Evolutionary conservation across 2,888 invertebrate species (phyloP).

Genomic region (Drosophila buzzatii): DNA sequence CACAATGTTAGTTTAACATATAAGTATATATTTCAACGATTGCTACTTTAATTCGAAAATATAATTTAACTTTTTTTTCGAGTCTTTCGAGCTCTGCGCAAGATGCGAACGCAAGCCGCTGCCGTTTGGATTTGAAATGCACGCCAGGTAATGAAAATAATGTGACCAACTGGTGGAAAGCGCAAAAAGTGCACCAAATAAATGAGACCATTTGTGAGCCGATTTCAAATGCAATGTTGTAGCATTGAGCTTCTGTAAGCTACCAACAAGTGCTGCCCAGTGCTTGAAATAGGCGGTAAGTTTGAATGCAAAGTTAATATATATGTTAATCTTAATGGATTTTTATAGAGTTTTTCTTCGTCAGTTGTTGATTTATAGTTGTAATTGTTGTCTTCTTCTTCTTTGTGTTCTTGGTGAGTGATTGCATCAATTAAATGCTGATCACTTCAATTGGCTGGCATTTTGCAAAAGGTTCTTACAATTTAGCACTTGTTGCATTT

Average conservation of each 20-base stretch:
- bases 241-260: constrained; percentile 31
- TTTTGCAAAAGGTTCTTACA: constrained; percentile 37
- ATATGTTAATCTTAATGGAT: not conserved
- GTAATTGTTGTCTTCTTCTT: constrained; percentile 26
- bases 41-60: constrained; percentile 29
- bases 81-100: constrained; percentile 50
- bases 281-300: not conserved
- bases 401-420: constrained; percentile 26
- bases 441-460: constrained; percentile 66
- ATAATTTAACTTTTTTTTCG: not conserved
- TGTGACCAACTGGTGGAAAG: constrained; percentile 24
- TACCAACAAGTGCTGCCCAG: constrained; percentile 26
- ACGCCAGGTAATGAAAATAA: constrained; percentile 61
- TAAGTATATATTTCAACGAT: constrained; percentile 53
- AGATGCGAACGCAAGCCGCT: constrained; percentile 72
- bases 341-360: not conserved
- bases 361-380: constrained; percentile 26
- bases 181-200: not conserved
- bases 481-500: constrained; percentile 53
- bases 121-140: constrained; percentile 80
- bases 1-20: constrained; percentile 35
- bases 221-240: not conserved
- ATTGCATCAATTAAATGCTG: constrained; percentile 76
- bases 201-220: constrained; percentile 11
- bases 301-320: not conserved